Evolutionary conservation across 2,113 vertebrate genomes (phyloP).

Genomic region (Orthonyx spaldingii): DNA sequence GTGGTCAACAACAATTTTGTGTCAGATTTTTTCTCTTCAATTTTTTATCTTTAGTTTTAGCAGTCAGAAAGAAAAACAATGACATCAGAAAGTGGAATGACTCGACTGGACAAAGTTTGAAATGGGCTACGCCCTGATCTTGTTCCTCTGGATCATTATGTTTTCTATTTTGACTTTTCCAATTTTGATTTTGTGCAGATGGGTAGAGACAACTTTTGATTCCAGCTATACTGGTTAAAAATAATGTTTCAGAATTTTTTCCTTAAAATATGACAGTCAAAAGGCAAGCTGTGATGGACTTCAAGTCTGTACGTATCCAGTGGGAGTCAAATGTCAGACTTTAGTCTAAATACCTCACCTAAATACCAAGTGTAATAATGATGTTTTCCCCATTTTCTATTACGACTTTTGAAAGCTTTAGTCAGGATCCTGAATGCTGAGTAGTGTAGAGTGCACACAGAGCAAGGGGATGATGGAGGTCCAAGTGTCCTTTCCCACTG

Average conservation of each 20-base stretch:
- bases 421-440: background rate
- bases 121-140: background rate
- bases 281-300: background rate
- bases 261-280: background rate
- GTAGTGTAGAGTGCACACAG: background rate
- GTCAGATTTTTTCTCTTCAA: accelerated
- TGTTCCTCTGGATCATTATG: background rate
- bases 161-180: background rate
- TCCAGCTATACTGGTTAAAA: background rate
- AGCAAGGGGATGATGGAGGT: background rate
- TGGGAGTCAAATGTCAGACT: background rate
- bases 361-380: background rate
- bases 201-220: background rate
- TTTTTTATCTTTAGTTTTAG: background rate
- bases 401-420: background rate
- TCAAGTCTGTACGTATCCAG: background rate
- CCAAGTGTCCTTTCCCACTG: background rate
- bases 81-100: background rate
- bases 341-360: background rate
- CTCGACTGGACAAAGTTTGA: background rate
- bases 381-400: background rate
- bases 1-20: background rate
- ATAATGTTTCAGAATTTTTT: background rate
- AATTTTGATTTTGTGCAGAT: background rate
- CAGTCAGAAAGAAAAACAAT: background rate